Evolutionary conservation across 2,113 vertebrate species (phyloP), one percentile per base, ranked within the genome.

Genomic region (Australoheros scitulus): DNA sequence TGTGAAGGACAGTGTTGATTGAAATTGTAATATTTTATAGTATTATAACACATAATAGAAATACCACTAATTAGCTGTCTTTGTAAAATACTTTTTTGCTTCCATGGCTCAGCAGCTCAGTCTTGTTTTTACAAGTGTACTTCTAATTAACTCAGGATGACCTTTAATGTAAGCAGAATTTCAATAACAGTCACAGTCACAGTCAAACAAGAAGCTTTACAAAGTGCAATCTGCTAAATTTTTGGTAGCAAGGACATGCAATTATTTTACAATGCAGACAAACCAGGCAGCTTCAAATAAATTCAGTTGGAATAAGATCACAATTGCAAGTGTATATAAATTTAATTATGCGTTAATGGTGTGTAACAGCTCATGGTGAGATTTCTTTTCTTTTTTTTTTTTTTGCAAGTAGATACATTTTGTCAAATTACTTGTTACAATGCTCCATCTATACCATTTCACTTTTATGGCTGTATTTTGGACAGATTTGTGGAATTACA

Each of bases 111-210:
- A 55, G 47, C 11, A 55, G 14, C 68, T 72, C 47, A 7, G 47
- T 2, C 68, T 72, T 72, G 26, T 72, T 72, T 72, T 72, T 72
- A 34, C 47, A n/a, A n/a, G 26, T 2, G 1, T 29, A 72, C 26
- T 43, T 88, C 59, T 82, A 76, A 88, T 85, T 87, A 87, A 82
- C 57, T 81, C 58, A 24, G 68, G 70, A 32, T 84, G 86, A 89
- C 90, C 88, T 91, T 91, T 87, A 43, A 55, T 56, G 13, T 50
- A 18, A 76, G 89, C 84, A 83, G 72, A 78, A 70, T 91, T 86
- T 84, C 86, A 89, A 89, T 88, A 86, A 56, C 64, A 1, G 13
- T 79, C 79, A 83, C 52, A n/a, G n/a, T n/a, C n/a, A n/a, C n/a
- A n/a, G 82, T 84, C 41, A 80, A 87, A 80, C 81, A 65, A 2